Conservation (phyloP, 2,888 invertebrate species). For the Acronicta alni region DNA sequence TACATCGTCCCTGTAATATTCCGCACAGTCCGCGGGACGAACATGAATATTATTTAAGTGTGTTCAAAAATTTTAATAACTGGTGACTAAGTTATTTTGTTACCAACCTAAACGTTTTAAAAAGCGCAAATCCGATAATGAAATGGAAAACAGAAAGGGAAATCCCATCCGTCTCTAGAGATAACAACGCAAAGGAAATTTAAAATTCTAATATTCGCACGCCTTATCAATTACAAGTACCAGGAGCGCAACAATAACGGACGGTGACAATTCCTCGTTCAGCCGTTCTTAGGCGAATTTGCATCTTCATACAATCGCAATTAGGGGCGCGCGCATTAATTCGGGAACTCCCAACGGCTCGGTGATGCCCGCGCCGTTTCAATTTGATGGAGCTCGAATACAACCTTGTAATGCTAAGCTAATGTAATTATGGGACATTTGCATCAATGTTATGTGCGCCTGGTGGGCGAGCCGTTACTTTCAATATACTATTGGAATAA, state of each 20-base stretch:
- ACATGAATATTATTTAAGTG: no score
- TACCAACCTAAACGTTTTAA: slow-evolving; percentile 49
- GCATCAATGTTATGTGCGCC: slow-evolving; percentile 80
- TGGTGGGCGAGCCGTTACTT: slow-evolving; percentile 75
- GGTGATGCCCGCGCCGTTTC: slow-evolving; percentile 61
- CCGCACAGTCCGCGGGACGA: no score
- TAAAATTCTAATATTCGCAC: slow-evolving; percentile 83
- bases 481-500: slow-evolving; percentile 75
- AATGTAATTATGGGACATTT: slow-evolving; percentile 79
- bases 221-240: slow-evolving; percentile 88
- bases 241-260: slow-evolving; percentile 72
- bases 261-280: slow-evolving; percentile 75
- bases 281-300: slow-evolving; percentile 79
- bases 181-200: slow-evolving; percentile 70
- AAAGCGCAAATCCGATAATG: slow-evolving; percentile 65
- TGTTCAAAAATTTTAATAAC: no score
- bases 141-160: slow-evolving; percentile 68
- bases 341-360: slow-evolving; percentile 58
- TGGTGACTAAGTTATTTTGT: no score
- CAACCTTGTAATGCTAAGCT: slow-evolving; percentile 71
- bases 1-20: no score
- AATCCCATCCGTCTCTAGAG: slow-evolving; percentile 69
- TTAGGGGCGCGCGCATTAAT: slow-evolving; percentile 74
- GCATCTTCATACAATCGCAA: slow-evolving; percentile 87
- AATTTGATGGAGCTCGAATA: slow-evolving; percentile 73